Conservation (phyloP, 2,113 vertebrate genomes). For the Theropithecus gelada region DNA sequence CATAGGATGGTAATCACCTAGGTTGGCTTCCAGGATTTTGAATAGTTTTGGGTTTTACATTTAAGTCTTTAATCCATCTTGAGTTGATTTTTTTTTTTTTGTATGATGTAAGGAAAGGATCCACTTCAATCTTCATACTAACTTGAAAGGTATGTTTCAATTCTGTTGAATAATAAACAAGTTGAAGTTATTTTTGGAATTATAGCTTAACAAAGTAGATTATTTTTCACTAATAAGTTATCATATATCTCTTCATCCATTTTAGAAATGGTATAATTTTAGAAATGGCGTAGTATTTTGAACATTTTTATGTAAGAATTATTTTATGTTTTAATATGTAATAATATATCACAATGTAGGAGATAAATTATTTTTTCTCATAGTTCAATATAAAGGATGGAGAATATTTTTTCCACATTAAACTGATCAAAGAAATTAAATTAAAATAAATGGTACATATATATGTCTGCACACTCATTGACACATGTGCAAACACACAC, state of each 20-base stretch:
- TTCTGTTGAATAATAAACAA: neutral
- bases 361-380: neutral
- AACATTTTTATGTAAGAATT: neutral
- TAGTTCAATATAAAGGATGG: neutral
- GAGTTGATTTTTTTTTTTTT: too few species aligned
- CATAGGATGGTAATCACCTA: too few species aligned
- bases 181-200: neutral
- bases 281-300: neutral
- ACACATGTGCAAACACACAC: neutral
- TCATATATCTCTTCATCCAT: neutral
- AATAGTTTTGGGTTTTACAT: too few species aligned
- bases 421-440: neutral
- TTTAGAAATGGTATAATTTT: neutral
- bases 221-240: neutral
- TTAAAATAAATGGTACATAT: neutral
- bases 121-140: too few species aligned
- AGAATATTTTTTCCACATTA: neutral
- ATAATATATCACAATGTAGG: neutral
- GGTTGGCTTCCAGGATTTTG: too few species aligned
- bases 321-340: neutral
- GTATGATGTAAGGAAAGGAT: too few species aligned
- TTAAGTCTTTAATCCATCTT: too few species aligned
- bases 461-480: neutral
- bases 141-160: neutral
- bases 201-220: neutral